A percentile compares a stretch with the other conserved stretches of the same genome.
These are phyloP conservation scores for Tychaedon coryphoeus DNA, from an alignment of 2,113 vertebrate genomes.

Conservation along the genomic window DNA sequence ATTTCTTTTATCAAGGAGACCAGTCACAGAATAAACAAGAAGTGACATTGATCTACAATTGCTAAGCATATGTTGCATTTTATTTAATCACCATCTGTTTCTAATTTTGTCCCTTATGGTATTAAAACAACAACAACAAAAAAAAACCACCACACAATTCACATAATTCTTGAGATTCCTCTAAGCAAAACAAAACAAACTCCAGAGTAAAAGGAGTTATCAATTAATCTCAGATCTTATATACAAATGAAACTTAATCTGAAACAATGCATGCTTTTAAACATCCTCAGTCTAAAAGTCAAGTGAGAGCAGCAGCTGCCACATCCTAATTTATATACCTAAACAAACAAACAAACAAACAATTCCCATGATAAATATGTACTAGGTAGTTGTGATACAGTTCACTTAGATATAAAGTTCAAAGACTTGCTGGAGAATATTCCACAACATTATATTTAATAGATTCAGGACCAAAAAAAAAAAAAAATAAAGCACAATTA, in stretches of 20 bases:
- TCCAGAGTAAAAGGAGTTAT: background rate
- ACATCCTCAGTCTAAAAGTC: background rate
- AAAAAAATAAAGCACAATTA: background rate
- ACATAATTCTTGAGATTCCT: background rate
- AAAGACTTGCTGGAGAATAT: background rate
- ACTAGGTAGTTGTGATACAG: background rate
- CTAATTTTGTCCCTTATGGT: background rate
- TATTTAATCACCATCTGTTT: background rate
- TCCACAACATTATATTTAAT: background rate
- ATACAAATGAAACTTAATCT: background rate
- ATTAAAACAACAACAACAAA: background rate
- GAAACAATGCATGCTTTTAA: background rate
- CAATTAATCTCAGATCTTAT: background rate
- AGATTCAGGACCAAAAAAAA: background rate
- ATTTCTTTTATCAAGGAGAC: background rate
- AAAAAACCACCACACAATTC: background rate
- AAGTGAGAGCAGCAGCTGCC: background rate
- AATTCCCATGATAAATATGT: background rate
- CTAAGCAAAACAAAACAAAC: background rate
- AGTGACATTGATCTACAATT: background rate
- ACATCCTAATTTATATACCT: background rate
- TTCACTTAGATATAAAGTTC: background rate
- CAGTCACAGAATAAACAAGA: background rate
- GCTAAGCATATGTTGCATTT: background rate
- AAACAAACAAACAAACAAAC: background rate